These are phyloP conservation scores for Tauraco hartlaubi DNA, from an alignment of 2,797 vertebrate genomes.

Conservation along the genomic window DNA sequence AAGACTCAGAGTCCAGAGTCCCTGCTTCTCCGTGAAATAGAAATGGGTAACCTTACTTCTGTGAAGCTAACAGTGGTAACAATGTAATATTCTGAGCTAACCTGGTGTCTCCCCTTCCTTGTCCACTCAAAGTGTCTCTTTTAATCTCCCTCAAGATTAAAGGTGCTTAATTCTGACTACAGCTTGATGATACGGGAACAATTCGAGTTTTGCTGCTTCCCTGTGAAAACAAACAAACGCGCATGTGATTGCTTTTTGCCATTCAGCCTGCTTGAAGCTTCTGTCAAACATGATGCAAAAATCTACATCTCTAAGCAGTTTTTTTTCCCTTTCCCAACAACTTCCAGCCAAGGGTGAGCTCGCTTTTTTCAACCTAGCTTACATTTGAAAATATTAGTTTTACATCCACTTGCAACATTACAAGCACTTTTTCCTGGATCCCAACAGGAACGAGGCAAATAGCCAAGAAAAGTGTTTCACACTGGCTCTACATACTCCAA, in stretches of 20 bases:
- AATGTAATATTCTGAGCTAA: background rate
- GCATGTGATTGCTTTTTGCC: background rate
- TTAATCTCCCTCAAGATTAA: background rate
- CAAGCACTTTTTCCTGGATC: background rate
- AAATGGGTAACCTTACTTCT: background rate
- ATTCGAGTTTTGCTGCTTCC: background rate
- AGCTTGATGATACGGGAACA: background rate
- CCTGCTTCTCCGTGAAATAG: background rate
- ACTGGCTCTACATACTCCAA: background rate
- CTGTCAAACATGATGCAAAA: background rate
- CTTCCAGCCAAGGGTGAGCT: background rate
- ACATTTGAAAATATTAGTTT: conserved; percentile 9
- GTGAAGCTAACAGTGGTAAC: background rate
- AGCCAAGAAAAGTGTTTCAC: background rate
- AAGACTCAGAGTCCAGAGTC: background rate
- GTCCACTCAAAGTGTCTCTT: background rate
- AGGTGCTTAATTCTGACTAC: background rate
- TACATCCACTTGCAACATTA: conserved; percentile 2
- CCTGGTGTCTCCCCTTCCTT: background rate
- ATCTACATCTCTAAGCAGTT: background rate
- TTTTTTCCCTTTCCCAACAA: background rate
- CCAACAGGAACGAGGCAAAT: background rate
- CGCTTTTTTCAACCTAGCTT: background rate
- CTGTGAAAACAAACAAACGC: background rate
- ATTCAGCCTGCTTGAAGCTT: background rate